Evolutionary conservation across 2,888 invertebrate species (phyloP).

Genomic region (Teleiodes luculella): DNA sequence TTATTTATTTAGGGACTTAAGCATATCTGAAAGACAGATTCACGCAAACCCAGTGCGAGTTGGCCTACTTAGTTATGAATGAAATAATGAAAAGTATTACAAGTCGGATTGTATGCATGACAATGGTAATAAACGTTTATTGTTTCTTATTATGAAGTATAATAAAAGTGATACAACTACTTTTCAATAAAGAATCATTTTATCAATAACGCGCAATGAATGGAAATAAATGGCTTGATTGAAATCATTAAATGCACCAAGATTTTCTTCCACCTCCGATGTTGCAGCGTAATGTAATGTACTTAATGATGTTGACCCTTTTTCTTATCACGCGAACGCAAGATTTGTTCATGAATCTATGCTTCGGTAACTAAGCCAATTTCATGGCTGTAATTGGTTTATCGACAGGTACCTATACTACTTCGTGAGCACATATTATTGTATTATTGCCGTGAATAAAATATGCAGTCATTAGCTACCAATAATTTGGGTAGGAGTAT

Average conservation of each 20-base stretch:
- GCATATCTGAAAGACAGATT: no score
- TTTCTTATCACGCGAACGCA: constrained; percentile 23
- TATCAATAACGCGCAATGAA: background rate
- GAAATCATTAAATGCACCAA: constrained; percentile 10
- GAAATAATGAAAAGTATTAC: background rate
- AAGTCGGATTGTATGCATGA: background rate
- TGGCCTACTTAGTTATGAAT: no score
- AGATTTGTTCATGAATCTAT: no score
- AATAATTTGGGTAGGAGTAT: no score
- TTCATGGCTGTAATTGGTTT: no score
- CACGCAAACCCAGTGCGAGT: no score
- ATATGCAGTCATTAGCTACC: no score
- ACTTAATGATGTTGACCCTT: constrained; percentile 29
- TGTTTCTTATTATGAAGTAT: background rate
- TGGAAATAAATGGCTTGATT: background rate
- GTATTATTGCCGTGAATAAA: no score
- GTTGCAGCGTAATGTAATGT: constrained; percentile 14
- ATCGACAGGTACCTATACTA: no score
- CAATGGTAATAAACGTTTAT: background rate
- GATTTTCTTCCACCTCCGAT: constrained; percentile 14
- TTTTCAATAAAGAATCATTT: background rate
- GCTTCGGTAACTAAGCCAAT: no score
- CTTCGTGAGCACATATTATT: no score
- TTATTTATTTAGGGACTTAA: no score
- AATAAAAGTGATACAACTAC: background rate